Evolutionary conservation across 2,888 invertebrate genomes (phyloP).

Genomic region (Mythimna albipuncta): DNA sequence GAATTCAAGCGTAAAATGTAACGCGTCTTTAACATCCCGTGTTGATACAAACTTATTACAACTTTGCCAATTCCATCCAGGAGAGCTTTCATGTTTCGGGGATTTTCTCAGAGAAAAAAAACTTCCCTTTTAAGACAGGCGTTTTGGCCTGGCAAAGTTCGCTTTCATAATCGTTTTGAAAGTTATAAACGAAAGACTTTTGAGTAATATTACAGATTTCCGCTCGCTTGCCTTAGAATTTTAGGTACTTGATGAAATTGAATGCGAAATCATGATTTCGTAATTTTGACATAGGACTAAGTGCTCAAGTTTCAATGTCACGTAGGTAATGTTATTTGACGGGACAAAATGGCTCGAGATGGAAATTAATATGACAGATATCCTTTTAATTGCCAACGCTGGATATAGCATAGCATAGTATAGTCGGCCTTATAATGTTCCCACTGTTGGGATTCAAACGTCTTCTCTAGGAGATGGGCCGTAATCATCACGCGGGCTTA

Average conservation of each 20-base stretch:
- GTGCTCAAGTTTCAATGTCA: slow-evolving; percentile 6
- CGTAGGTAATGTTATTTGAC: neutral
- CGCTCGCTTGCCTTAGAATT: slow-evolving; percentile 26
- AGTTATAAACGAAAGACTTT: slow-evolving; percentile 53
- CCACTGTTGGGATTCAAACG: no score
- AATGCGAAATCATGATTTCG: slow-evolving; percentile 39
- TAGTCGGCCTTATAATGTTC: no score
- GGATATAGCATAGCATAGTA: no score
- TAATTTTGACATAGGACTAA: slow-evolving; percentile 1
- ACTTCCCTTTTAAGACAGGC: slow-evolving; percentile 44
- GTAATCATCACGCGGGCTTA: no score
- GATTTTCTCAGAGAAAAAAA: slow-evolving; percentile 42
- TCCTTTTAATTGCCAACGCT: no score
- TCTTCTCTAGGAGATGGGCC: no score
- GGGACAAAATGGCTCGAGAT: no score
- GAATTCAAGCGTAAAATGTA: slow-evolving; percentile 35
- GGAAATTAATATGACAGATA: no score
- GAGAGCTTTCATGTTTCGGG: slow-evolving; percentile 45
- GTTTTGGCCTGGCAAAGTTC: slow-evolving; percentile 34
- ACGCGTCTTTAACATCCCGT: slow-evolving; percentile 33
- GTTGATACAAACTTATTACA: slow-evolving; percentile 62
- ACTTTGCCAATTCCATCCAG: slow-evolving; percentile 51
- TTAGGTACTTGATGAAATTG: slow-evolving; percentile 43
- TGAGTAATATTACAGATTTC: slow-evolving; percentile 43
- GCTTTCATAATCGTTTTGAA: slow-evolving; percentile 56